Evolutionary conservation across 2,888 invertebrate genomes (phyloP), one percentile per base, ranked within the genome.

Genomic region (Chelonus formosanus): DNA sequence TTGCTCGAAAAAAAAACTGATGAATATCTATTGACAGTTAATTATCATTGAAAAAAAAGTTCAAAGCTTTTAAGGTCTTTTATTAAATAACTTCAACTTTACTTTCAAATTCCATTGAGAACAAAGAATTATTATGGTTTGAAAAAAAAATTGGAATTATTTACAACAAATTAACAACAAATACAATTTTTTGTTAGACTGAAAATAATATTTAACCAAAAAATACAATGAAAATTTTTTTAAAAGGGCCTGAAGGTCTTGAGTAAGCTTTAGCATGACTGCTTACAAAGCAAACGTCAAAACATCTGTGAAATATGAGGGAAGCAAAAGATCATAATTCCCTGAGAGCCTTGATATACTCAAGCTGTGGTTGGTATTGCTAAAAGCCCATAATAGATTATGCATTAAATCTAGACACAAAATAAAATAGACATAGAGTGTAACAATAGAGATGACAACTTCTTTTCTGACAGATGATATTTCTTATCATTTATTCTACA

Each of bases 321-420:
- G 77, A 72, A 62, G 35, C 34, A 43, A 40, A 40, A 47, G 32
- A 58, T 64, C 34, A 31, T 50, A 50, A 57, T 64, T 57, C 63
- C 44, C 35, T 69, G 74, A 72, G 75, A 70, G 65, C 45, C 3
- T 53, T 47, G 59, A 44, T 63, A 57, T 60, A 40, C 52, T 60
- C 60, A 43, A 55, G 43, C 56, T 53, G 8, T 80, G 79, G 79
- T 81, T 80, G 77, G 78, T 75, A 81, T 81, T 80, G 80, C 81
- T 80, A 81, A 83, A 80, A 79, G 78, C 76, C 75, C 75, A 78
- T 80, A 80, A 82, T 82, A 82, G 83, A 82, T 83, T 82, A 82
- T 82, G 81, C 81, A 83, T 82, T 80, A 79, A 83, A 80, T 75
- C 74, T 71, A 73, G 70, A 72, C 68, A 69, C 71, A 74, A 75